Evolutionary conservation across 2,797 vertebrate species (phyloP).

Genomic region (Eulemur rubriventer): DNA sequence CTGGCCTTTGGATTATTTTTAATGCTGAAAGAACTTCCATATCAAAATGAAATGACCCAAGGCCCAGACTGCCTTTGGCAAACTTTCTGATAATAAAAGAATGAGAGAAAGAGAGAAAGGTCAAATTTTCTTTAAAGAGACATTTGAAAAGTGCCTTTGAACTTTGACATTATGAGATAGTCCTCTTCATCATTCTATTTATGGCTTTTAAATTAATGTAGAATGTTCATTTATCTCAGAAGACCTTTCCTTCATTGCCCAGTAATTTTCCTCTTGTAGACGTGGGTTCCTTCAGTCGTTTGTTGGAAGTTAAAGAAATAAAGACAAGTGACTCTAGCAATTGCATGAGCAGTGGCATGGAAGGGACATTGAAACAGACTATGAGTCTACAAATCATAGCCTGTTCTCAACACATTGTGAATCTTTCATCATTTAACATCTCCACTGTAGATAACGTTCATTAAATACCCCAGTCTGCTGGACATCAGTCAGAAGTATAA

Average conservation of each 20-base stretch:
- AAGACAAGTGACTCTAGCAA: conserved; percentile 33
- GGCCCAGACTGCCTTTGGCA: conserved; percentile 42
- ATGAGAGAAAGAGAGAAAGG: conserved; percentile 26
- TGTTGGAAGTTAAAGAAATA: conserved; percentile 29
- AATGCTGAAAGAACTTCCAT: conserved; percentile 43
- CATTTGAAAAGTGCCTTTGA: conserved; percentile 64
- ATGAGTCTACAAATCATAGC: conserved; percentile 30
- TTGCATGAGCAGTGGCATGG: background rate
- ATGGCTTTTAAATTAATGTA: conserved; percentile 64
- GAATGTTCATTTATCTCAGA: conserved; percentile 45
- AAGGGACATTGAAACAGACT: background rate
- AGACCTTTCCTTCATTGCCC: conserved; percentile 53
- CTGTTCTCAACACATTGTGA: background rate
- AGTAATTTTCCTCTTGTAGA: conserved; percentile 49
- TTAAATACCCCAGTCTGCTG: background rate
- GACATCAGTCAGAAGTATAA: conserved; percentile 3
- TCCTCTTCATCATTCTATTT: conserved; percentile 58
- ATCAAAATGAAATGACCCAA: conserved; percentile 67
- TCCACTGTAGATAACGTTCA: background rate
- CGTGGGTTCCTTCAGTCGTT: background rate
- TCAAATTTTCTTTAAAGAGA: conserved; percentile 64
- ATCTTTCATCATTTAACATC: conserved; percentile 38
- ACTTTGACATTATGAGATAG: conserved; percentile 69
- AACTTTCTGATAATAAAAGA: conserved; percentile 53
- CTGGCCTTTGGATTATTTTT: conserved; percentile 47